These are phyloP conservation scores for Stictocephala bisonia DNA, from an alignment of 2,888 invertebrate species.

Conservation along the genomic window DNA sequence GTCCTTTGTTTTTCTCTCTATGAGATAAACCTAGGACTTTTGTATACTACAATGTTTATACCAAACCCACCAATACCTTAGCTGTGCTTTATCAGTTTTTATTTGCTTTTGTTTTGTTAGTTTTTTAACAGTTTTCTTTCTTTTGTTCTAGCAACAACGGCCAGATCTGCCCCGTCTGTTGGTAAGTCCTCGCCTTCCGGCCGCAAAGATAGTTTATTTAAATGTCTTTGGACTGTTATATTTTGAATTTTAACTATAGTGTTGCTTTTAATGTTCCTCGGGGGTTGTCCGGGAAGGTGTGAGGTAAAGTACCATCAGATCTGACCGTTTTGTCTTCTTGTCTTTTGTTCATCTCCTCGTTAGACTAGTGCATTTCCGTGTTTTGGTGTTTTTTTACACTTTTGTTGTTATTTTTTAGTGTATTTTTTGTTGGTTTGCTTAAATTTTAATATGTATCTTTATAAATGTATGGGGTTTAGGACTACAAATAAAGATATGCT, in stretches of 20 bases:
- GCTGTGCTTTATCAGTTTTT: constrained; percentile 17
- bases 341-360: constrained; percentile 20
- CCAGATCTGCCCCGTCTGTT: constrained; percentile 92
- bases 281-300: background rate
- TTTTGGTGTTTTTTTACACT: too few species aligned
- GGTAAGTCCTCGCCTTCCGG: constrained; percentile 73
- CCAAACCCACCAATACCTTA: too few species aligned
- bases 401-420: too few species aligned
- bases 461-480: too few species aligned
- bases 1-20: too few species aligned
- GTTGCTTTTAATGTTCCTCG: constrained; percentile 2
- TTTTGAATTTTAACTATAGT: constrained; percentile 9
- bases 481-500: too few species aligned
- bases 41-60: too few species aligned
- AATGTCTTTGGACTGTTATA: constrained; percentile 10
- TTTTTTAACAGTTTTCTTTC: constrained; percentile 46
- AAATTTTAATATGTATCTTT: too few species aligned
- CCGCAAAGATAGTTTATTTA: background rate
- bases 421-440: too few species aligned
- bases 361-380: constrained; percentile 17
- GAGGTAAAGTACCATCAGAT: background rate
- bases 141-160: constrained; percentile 80
- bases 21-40: too few species aligned
- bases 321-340: constrained; percentile 29
- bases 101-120: constrained; percentile 6